phyloP scores from a whole-genome alignment of 2,113 vertebrate species.

The Aythya baeri region DNA sequence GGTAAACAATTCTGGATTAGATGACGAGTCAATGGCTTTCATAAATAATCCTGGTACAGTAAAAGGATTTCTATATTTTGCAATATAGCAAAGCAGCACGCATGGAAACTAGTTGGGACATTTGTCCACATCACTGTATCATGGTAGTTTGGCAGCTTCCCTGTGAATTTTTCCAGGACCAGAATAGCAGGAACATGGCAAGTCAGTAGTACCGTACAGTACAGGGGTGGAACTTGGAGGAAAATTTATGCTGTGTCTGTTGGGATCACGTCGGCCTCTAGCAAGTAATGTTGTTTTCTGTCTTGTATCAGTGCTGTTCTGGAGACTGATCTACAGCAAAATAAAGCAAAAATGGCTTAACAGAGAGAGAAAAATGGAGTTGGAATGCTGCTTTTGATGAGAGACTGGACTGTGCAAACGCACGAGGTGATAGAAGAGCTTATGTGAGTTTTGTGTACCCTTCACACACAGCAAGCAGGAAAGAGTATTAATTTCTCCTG shows the following conservation, averaged over 20 bases:
- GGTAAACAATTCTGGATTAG: neutral
- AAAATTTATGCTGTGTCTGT: neutral
- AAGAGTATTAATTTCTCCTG: neutral
- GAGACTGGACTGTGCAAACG: neutral
- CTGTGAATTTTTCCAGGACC: neutral
- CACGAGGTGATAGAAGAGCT: neutral
- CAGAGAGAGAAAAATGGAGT: neutral
- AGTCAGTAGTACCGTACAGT: neutral
- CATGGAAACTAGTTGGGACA: neutral
- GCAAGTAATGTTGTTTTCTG: neutral
- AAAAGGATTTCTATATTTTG: neutral
- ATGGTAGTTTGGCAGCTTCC: neutral
- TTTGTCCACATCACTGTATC: neutral
- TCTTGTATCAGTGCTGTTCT: neutral
- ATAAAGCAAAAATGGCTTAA: neutral
- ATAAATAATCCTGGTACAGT: neutral
- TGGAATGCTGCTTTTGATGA: rapidly evolving
- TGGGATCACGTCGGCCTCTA: neutral
- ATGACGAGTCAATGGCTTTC: neutral
- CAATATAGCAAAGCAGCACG: neutral
- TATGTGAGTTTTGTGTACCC: neutral
- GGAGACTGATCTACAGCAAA: neutral
- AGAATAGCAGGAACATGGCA: neutral
- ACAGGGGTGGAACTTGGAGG: neutral
- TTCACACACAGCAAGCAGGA: neutral